Conservation (phyloP, 2,888 invertebrate genomes). For the Oasisia sp. region DNA sequence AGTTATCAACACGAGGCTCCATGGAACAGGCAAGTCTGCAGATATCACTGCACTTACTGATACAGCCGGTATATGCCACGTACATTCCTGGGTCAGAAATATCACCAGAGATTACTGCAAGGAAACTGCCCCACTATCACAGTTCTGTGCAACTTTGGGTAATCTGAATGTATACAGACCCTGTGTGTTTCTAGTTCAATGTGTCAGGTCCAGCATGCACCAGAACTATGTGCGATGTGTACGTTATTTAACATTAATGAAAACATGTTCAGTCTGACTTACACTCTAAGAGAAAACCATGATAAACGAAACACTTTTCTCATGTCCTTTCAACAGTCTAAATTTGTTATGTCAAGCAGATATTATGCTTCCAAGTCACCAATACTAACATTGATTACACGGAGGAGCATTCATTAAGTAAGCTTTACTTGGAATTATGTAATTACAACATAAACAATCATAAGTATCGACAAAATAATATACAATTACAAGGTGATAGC, state of each 20-base stretch:
- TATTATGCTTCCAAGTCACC: neutral
- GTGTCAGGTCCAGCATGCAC: neutral
- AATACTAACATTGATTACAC: neutral
- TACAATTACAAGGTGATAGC: too few species aligned
- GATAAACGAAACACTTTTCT: too few species aligned
- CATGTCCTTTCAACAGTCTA: neutral
- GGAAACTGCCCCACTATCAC: neutral
- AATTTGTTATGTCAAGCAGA: neutral
- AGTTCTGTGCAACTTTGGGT: neutral
- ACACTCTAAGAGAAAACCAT: too few species aligned
- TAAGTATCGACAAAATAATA: too few species aligned
- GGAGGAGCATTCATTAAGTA: too few species aligned
- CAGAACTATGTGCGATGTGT: neutral
- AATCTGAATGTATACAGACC: neutral
- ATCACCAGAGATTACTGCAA: neutral
- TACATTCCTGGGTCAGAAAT: neutral
- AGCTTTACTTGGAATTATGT: too few species aligned
- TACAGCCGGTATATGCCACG: neutral
- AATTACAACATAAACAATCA: too few species aligned
- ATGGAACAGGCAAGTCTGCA: neutral
- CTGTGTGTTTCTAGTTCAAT: neutral
- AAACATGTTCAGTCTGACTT: neutral
- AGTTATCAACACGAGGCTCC: neutral
- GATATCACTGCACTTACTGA: neutral
- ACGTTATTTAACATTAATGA: neutral